These are phyloP conservation scores for Daphoenositta chrysoptera DNA, from an alignment of 2,113 vertebrate genomes.

Conservation along the genomic window DNA sequence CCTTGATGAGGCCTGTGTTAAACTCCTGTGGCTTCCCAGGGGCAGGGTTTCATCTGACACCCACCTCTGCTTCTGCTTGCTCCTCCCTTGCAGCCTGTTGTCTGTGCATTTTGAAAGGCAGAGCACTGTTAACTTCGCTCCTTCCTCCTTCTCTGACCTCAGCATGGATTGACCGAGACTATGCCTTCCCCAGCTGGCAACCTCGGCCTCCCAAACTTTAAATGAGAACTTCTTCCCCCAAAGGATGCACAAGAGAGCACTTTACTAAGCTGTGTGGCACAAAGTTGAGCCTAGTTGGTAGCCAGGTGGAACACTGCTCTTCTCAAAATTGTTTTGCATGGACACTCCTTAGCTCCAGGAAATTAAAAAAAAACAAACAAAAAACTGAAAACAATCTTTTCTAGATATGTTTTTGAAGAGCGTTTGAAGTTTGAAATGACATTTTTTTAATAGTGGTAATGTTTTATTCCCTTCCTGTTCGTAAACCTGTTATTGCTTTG, in stretches of 20 bases:
- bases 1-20: neutral
- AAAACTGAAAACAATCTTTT: neutral
- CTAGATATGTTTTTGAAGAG: slow-evolving; percentile 51
- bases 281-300: neutral
- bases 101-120: slow-evolving; percentile 17
- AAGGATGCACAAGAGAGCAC: slow-evolving; percentile 67
- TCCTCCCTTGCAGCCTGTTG: neutral
- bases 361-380: neutral
- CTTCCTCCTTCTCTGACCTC: slow-evolving; percentile 39
- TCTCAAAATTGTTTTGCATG: slow-evolving; percentile 63
- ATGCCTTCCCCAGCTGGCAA: neutral
- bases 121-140: slow-evolving; percentile 13
- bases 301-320: slow-evolving; percentile 52
- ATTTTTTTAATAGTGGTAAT: slow-evolving; percentile 36
- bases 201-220: slow-evolving; percentile 3
- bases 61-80: neutral
- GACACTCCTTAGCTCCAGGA: slow-evolving; percentile 21
- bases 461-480: slow-evolving; percentile 4
- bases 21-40: neutral
- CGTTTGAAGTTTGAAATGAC: slow-evolving; percentile 35
- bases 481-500: slow-evolving; percentile 45
- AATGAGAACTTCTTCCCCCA: neutral
- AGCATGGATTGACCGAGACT: neutral
- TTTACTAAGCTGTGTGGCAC: slow-evolving; percentile 56
- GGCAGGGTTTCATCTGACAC: neutral